Conservation (phyloP, 2,797 vertebrate species). For the Enteromius afrohamiltoni region DNA sequence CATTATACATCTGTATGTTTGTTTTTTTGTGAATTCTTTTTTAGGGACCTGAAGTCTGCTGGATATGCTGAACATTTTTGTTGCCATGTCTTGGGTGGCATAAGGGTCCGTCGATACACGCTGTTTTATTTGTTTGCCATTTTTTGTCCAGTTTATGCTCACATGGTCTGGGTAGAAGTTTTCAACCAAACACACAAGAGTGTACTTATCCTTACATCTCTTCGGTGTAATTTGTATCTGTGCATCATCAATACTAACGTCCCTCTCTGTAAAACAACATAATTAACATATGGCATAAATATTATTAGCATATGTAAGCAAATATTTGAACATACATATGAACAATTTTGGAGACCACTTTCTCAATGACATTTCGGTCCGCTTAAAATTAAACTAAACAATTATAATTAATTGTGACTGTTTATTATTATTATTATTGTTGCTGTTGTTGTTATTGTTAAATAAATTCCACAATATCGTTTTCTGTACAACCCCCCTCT, state of each 20-base stretch:
- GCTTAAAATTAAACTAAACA: neutral
- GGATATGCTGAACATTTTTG: constrained; percentile 59
- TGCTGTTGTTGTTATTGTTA: neutral
- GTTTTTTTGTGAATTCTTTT: neutral
- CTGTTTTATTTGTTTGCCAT: accelerated
- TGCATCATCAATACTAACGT: accelerated
- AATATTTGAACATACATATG: neutral
- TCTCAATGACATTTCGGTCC: neutral
- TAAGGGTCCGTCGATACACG: constrained; percentile 65
- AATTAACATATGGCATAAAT: neutral
- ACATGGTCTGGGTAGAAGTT: constrained; percentile 77
- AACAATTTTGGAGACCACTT: neutral
- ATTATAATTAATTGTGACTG: neutral
- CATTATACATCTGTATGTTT: constrained; percentile 59
- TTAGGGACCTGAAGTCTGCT: constrained; percentile 68
- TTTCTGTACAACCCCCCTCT: neutral
- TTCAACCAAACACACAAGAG: constrained; percentile 69
- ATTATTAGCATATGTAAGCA: neutral
- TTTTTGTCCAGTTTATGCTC: constrained; percentile 43
- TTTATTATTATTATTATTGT: neutral
- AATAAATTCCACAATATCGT: neutral
- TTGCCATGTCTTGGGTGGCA: accelerated
- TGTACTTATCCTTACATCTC: constrained; percentile 52
- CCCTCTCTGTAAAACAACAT: constrained; percentile 45
- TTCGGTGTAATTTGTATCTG: no score